Conservation (phyloP, 2,888 invertebrate genomes). For the Apamea anceps region DNA sequence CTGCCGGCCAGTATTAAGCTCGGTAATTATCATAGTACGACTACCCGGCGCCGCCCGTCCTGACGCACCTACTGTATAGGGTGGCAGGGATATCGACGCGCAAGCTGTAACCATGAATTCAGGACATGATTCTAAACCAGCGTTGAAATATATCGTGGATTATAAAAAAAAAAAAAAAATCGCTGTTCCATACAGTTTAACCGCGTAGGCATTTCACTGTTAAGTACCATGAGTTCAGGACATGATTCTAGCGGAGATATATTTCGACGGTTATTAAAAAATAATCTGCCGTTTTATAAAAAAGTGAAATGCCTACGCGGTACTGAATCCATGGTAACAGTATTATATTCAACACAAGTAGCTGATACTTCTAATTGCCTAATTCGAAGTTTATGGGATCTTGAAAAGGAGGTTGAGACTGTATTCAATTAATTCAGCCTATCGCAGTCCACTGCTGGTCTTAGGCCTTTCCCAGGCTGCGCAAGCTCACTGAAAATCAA, state of each 20-base stretch:
- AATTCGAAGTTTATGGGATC: neutral
- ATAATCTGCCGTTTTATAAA: too few species aligned
- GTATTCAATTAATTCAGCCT: neutral
- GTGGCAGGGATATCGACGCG: too few species aligned
- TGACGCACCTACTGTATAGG: conserved; percentile 48
- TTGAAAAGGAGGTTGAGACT: neutral
- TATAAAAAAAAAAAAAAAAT: too few species aligned
- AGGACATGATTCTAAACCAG: too few species aligned
- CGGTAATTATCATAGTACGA: conserved; percentile 78
- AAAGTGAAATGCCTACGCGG: too few species aligned
- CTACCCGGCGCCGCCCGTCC: conserved; percentile 68
- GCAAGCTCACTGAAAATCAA: neutral
- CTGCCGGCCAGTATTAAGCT: conserved; percentile 75
- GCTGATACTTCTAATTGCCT: conserved; percentile 42
- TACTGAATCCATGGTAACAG: neutral
- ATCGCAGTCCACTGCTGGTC: neutral
- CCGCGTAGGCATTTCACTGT: too few species aligned
- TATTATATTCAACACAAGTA: conserved; percentile 45
- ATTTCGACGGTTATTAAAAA: too few species aligned
- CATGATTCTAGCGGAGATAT: too few species aligned
- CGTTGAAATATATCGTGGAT: too few species aligned
- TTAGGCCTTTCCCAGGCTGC: neutral
- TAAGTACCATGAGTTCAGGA: too few species aligned
- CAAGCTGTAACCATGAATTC: too few species aligned
- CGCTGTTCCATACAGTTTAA: too few species aligned